phyloP scores from a whole-genome alignment of 2,797 vertebrate species.

The Lagorchestes hirsutus region DNA sequence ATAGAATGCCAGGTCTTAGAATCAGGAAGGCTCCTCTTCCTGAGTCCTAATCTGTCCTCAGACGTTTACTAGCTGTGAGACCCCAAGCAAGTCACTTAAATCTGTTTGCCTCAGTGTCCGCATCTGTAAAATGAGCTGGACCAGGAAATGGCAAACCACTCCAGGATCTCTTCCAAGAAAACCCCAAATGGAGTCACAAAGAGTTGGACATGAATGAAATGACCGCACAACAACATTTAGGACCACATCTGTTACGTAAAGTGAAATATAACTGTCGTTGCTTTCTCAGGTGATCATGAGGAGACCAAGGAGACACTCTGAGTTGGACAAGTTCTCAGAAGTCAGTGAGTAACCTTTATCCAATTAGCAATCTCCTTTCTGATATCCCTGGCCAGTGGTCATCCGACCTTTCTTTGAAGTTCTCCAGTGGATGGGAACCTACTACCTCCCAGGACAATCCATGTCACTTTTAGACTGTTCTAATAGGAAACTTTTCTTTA shows the following conservation, averaged over 20 bases:
- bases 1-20: not conserved
- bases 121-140: not conserved
- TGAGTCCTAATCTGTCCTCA: not conserved
- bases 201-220: not conserved
- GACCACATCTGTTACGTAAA: not conserved
- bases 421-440: not conserved
- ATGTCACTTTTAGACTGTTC: not conserved
- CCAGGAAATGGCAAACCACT: not conserved
- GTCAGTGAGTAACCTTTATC: not conserved
- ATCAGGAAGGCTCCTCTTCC: not conserved
- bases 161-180: not conserved
- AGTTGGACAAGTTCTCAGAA: not conserved
- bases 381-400: not conserved
- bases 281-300: not conserved
- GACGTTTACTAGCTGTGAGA: not conserved
- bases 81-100: not conserved
- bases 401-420: not conserved
- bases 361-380: not conserved
- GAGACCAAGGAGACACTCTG: not conserved
- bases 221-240: not conserved
- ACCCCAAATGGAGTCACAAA: not conserved
- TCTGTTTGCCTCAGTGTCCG: not conserved
- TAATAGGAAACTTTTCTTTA: not conserved
- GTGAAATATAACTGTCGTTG: not conserved
- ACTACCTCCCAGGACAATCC: not conserved